Evolutionary conservation across 2,797 vertebrate genomes (phyloP).

Genomic region (Onychomys leucogaster): DNA sequence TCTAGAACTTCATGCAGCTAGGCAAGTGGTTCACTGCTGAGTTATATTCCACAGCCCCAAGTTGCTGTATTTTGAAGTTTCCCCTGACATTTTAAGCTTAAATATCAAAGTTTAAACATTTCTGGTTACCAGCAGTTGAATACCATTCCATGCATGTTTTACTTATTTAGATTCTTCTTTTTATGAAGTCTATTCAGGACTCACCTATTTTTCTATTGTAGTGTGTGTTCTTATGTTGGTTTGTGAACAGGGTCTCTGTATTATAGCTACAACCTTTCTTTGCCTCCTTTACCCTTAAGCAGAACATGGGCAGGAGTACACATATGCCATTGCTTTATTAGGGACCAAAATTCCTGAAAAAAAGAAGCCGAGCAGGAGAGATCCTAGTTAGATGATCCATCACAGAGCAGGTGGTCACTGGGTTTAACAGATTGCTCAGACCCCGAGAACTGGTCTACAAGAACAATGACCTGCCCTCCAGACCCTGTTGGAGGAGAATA

Average conservation of each 20-base stretch:
- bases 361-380: background rate
- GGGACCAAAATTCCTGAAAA: background rate
- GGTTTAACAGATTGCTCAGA: background rate
- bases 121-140: background rate
- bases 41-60: background rate
- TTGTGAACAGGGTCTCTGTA: background rate
- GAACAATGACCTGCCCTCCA: background rate
- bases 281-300: background rate
- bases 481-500: background rate
- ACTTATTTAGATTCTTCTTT: background rate
- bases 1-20: background rate
- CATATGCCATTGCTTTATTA: background rate
- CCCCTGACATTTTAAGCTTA: background rate
- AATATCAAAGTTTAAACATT: background rate
- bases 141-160: background rate
- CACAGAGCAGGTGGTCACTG: background rate
- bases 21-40: background rate
- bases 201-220: background rate
- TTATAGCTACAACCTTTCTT: background rate
- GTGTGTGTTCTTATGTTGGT: background rate
- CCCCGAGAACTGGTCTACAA: background rate
- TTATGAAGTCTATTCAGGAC: background rate
- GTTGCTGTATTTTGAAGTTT: background rate
- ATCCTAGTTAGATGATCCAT: background rate
- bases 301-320: background rate